Percentiles rank a stretch among this genome's conserved stretches.
Evolutionary conservation across 2,888 invertebrate species (phyloP).

Genomic region (Hedya salicella): DNA sequence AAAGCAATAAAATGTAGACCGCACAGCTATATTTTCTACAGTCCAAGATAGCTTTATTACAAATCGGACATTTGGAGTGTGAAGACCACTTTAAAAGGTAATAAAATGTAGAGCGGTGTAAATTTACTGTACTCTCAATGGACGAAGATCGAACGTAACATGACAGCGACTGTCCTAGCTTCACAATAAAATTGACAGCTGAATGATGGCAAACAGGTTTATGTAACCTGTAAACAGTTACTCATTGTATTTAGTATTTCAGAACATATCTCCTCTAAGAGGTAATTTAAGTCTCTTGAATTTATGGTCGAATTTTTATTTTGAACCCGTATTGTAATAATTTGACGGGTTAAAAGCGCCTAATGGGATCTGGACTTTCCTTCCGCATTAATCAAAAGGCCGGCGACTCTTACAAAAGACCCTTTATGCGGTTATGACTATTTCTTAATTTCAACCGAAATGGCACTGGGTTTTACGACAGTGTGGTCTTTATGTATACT

Average conservation of each 20-base stretch:
- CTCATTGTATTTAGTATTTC: conserved; percentile 9
- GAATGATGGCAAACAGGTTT: conserved; percentile 31
- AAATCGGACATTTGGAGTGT: conserved; percentile 40
- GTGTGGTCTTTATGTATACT: background rate
- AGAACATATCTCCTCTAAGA: background rate
- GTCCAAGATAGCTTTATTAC: conserved; percentile 33
- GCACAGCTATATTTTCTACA: conserved; percentile 24
- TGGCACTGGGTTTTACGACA: background rate
- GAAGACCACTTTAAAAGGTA: conserved; percentile 34
- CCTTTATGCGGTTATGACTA: conserved; percentile 26
- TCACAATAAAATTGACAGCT: conserved; percentile 35
- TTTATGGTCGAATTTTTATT: background rate
- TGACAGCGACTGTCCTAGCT: conserved; percentile 17
- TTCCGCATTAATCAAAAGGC: conserved; percentile 15
- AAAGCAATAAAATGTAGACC: conserved; percentile 41
- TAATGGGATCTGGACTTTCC: conserved; percentile 6
- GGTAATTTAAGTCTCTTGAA: background rate
- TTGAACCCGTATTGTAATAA: background rate
- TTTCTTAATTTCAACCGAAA: conserved; percentile 18
- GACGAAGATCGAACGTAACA: conserved; percentile 23
- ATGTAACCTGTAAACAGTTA: conserved; percentile 10
- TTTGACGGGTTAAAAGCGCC: background rate
- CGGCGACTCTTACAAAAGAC: conserved; percentile 13
- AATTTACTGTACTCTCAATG: conserved; percentile 31
- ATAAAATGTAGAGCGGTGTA: conserved; percentile 37